Evolutionary conservation across 2,797 vertebrate genomes (phyloP).

Genomic region (Periparus ater): DNA sequence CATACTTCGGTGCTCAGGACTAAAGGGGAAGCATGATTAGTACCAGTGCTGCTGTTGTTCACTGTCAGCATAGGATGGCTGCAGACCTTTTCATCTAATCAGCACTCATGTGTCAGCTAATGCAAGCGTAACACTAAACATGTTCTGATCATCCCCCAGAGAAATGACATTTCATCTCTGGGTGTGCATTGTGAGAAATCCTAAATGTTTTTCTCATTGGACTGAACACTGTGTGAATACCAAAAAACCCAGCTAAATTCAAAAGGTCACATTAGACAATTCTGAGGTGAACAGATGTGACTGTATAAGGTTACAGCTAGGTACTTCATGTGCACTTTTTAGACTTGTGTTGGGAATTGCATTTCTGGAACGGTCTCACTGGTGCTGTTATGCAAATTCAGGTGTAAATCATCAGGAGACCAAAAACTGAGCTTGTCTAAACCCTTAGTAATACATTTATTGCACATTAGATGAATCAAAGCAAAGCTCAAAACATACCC

Average conservation of each 20-base stretch:
- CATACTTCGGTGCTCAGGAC: neutral
- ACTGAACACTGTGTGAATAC: slow-evolving; percentile 29
- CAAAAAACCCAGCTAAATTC: slow-evolving; percentile 19
- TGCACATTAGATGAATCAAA: neutral
- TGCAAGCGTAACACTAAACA: neutral
- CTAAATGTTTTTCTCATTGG: slow-evolving; percentile 40
- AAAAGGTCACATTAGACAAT: slow-evolving; percentile 54
- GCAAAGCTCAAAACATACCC: neutral
- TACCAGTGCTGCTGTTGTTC: neutral
- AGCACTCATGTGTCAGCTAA: slow-evolving; percentile 41
- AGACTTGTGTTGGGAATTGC: slow-evolving; percentile 4
- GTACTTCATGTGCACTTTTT: slow-evolving; percentile 21
- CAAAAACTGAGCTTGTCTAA: neutral
- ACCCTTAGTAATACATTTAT: neutral
- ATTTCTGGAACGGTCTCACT: slow-evolving; percentile 31
- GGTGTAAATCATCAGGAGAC: slow-evolving; percentile 46
- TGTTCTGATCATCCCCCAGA: slow-evolving; percentile 35
- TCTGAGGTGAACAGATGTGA: slow-evolving; percentile 58
- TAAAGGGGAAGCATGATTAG: neutral
- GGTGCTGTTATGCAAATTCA: slow-evolving; percentile 53
- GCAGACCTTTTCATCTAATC: slow-evolving; percentile 59
- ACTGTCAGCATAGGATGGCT: slow-evolving; percentile 6
- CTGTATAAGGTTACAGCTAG: slow-evolving; percentile 26
- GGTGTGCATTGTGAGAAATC: neutral
- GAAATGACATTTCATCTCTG: slow-evolving; percentile 58